phyloP scores from a whole-genome alignment of 2,888 invertebrate genomes.

The Tholera decimalis region DNA sequence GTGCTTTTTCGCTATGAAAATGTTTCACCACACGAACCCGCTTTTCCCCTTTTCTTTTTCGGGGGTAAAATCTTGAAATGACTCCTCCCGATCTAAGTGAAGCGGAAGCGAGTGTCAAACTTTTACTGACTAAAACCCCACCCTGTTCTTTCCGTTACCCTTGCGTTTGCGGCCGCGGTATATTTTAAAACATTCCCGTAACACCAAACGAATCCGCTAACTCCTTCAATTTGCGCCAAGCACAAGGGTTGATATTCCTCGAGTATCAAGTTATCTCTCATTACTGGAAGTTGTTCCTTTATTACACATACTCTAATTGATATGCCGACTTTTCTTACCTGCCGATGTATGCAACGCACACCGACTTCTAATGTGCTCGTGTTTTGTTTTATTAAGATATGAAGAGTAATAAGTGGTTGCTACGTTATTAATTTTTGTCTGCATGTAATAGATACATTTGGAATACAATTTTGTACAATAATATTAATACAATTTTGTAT shows the following conservation, averaged over 20 bases:
- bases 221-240: conserved; percentile 50
- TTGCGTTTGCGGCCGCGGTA: too few species aligned
- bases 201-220: conserved; percentile 53
- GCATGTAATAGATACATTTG: conserved; percentile 2
- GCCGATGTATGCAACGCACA: conserved; percentile 49
- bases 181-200: conserved; percentile 2
- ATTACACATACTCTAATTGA: conserved; percentile 74
- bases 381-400: conserved; percentile 45
- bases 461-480: background rate
- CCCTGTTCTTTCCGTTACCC: too few species aligned
- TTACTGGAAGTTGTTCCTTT: conserved; percentile 74
- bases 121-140: too few species aligned
- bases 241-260: conserved; percentile 50
- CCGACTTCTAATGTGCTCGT: conserved; percentile 32
- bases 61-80: too few species aligned
- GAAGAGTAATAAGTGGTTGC: conserved; percentile 12
- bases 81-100: too few species aligned
- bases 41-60: too few species aligned
- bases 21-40: too few species aligned
- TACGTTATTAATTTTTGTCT: background rate
- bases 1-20: too few species aligned
- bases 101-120: too few species aligned
- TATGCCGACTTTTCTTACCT: conserved; percentile 67
- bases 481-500: too few species aligned
- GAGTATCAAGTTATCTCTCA: conserved; percentile 80